Evolutionary conservation across 2,888 invertebrate species (phyloP).

Genomic region (Caenorhabditis sp.): DNA sequence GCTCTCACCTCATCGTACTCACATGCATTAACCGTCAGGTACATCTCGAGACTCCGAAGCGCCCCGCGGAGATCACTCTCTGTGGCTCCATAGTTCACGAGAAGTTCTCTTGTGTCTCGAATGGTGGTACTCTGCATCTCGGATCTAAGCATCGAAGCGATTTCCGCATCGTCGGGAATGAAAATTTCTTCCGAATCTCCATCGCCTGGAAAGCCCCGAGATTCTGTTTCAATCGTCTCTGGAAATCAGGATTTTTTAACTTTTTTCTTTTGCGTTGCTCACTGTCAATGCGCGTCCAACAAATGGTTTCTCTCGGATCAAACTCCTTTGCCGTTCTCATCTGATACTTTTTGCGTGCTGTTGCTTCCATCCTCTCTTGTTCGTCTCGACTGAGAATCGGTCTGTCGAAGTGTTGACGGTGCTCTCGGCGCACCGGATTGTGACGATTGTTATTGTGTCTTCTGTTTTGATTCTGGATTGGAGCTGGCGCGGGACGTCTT

Average conservation of each 20-base stretch:
- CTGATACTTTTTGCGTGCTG: constrained; percentile 25
- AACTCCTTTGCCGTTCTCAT: constrained; percentile 48
- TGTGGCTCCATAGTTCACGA: constrained; percentile 19
- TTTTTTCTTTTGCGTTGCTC: not conserved
- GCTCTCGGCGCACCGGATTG: constrained; percentile 27
- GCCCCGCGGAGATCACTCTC: constrained; percentile 17
- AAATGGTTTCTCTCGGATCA: constrained; percentile 33
- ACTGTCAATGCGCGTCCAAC: constrained; percentile 40
- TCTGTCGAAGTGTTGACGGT: constrained; percentile 1
- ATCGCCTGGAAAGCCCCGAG: not conserved
- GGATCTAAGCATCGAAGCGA: not conserved
- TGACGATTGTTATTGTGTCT: constrained; percentile 17
- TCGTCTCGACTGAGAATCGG: constrained; percentile 23
- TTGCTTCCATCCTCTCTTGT: constrained; percentile 31
- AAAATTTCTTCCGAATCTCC: not conserved
- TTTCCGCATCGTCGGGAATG: constrained; percentile 3
- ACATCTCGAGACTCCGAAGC: constrained; percentile 15
- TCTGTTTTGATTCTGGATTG: constrained; percentile 24
- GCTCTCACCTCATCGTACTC: constrained; percentile 34
- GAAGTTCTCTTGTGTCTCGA: constrained; percentile 11
- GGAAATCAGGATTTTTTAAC: not conserved
- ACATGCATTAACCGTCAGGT: constrained; percentile 9
- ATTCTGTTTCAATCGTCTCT: not conserved
- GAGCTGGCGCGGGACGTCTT: constrained; percentile 18
- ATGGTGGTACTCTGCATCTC: constrained; percentile 15